Percentiles rank a stretch among this genome's conserved stretches.
phyloP scores from a whole-genome alignment of 2,113 vertebrate species.

The Pseudopipra pipra region DNA sequence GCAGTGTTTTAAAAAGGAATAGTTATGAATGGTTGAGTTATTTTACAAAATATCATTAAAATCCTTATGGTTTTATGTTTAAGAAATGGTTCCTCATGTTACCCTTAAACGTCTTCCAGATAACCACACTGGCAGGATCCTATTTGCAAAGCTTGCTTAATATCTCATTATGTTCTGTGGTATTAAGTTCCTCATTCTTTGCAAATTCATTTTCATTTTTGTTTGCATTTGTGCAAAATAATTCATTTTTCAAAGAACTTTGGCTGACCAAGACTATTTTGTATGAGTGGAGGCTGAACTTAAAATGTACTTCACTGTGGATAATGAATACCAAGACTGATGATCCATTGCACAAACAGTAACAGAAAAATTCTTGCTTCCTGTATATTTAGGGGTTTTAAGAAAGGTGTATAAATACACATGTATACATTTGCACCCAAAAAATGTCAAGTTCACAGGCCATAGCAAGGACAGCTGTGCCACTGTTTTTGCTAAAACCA shows the following conservation, averaged over 20 bases:
- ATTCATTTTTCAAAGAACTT: neutral
- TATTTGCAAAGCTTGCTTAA: neutral
- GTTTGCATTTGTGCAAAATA: neutral
- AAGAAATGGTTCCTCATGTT: neutral
- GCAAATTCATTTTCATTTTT: neutral
- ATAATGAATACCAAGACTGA: neutral
- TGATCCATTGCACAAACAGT: neutral
- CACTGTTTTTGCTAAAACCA: neutral
- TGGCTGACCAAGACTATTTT: neutral
- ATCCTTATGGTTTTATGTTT: neutral
- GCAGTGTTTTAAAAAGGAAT: neutral
- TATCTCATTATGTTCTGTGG: neutral
- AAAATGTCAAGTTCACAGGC: neutral
- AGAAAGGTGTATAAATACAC: neutral
- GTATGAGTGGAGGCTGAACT: neutral
- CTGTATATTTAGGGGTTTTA: neutral
- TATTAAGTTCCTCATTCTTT: neutral
- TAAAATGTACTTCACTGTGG: neutral
- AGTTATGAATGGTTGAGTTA: neutral
- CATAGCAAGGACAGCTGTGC: neutral
- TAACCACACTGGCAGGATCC: neutral
- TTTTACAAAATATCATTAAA: neutral
- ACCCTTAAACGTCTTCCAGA: neutral
- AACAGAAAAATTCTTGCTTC: neutral
- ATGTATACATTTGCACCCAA: rapidly evolving